Base-by-base conservation (phyloP, 2,888 invertebrate species). In the Carabus problematicus region DNA sequence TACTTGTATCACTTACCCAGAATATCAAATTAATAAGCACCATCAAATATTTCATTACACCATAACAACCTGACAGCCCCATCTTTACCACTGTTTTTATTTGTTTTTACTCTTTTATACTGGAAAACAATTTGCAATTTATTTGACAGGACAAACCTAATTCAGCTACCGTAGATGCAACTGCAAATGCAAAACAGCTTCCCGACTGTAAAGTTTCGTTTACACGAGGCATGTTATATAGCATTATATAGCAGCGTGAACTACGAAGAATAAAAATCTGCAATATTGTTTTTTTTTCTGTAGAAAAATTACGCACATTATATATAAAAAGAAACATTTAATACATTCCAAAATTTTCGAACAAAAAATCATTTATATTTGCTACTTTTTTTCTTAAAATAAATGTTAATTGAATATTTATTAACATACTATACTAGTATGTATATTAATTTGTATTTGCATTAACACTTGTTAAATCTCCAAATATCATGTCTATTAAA, bases 11-110 rank as follows among this genome's bases (percentile, higher is more conserved):
- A 18, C 89, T 89, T 84, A 91, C 92, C 89, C 89, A 86, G 83
- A 91, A 90, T 78, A 91, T 83, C 70, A 91, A 84, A 80, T 90
- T 91, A 76, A 91, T 85, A 72, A 91, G 81, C 73, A 91, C 87
- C 76, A 92, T 86, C 75, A 91, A 83, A 80, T 88, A 90, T 81
- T 91, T 91, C 82, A 90, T 86, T 75, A 89, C 80, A 67, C 87
- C 87, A 80, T 89, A 90, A 82, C 91, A 91, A 73, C 89, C 87
- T 73, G 87, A 86, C 80, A 90, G 84, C 76, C 88, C 88, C 90
- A 90, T 90, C 73, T 16, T 74, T 82, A 64, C 39, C 58, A 18
- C 29, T 62, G 16, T 60, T 47, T 63, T 56, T 62, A 54, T 52
- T 70, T 62, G 47, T 41, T 55, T 39, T 29, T 29, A 29, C 29